Percentiles rank a stretch among this genome's conserved stretches.
phyloP scores from a whole-genome alignment of 2,113 vertebrate species.

The Mola mola region DNA sequence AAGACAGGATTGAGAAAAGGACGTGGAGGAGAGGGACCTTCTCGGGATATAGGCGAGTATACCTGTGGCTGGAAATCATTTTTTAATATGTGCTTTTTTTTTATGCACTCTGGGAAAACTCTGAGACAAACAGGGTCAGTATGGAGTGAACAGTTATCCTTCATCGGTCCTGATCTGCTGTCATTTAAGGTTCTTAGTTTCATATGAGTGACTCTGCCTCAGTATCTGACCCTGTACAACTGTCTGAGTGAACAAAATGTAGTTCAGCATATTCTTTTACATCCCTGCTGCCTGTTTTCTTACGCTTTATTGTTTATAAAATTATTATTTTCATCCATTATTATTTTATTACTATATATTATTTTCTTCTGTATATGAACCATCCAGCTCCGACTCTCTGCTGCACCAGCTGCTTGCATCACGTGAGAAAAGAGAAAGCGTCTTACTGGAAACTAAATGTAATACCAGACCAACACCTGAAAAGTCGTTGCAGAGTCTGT shows the following conservation, averaged over 20 bases:
- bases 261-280: background rate
- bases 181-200: constrained; percentile 50
- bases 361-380: too few species aligned
- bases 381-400: background rate
- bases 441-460: constrained; percentile 19
- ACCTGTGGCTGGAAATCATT: constrained; percentile 62
- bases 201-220: constrained; percentile 30
- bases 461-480: constrained; percentile 9
- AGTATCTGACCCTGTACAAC: constrained; percentile 25
- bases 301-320: background rate
- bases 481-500: constrained; percentile 14
- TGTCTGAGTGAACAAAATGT: constrained; percentile 3
- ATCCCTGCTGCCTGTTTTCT: background rate
- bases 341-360: too few species aligned
- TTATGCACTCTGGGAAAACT: constrained; percentile 47
- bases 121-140: constrained; percentile 37
- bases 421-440: background rate
- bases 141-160: constrained; percentile 44
- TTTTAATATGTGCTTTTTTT: constrained; percentile 45
- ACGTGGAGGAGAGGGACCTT: constrained; percentile 4
- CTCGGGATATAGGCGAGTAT: constrained; percentile 27
- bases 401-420: constrained; percentile 3
- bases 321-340: too few species aligned
- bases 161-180: constrained; percentile 54
- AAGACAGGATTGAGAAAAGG: background rate